Conservation (phyloP, 2,113 vertebrate genomes). For the Cyanoliseus patagonus region DNA sequence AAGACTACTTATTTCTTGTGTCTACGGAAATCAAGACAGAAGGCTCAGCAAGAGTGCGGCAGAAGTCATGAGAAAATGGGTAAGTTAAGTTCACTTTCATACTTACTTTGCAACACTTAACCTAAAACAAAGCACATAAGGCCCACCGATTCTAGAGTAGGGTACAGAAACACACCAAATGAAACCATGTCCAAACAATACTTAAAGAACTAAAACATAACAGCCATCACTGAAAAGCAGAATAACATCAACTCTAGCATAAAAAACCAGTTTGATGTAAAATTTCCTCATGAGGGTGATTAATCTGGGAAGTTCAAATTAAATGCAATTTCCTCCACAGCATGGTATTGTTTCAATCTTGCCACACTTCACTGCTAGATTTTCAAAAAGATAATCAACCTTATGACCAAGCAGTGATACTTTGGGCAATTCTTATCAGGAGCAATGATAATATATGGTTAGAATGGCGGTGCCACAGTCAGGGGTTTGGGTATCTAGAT, state of each 20-base stretch:
- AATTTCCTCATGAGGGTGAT: background rate
- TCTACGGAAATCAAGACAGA: background rate
- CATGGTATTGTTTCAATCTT: background rate
- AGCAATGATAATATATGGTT: background rate
- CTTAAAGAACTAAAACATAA: background rate
- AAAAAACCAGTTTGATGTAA: background rate
- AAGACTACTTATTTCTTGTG: background rate
- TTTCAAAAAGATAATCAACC: background rate
- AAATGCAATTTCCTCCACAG: background rate
- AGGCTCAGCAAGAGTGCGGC: background rate
- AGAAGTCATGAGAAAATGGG: background rate
- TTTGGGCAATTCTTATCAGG: background rate
- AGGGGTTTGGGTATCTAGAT: too few relatives aligned
- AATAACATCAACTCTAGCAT: background rate
- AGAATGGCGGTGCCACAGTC: too few relatives aligned
- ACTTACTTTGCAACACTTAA: background rate
- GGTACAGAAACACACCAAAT: background rate
- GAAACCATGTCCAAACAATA: accelerated
- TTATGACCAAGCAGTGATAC: background rate
- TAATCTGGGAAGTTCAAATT: background rate
- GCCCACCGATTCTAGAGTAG: background rate
- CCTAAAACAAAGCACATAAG: background rate
- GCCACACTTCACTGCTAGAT: background rate
- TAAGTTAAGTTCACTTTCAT: background rate
- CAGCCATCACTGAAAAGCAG: background rate